Evolutionary conservation across 2,113 vertebrate genomes (phyloP), one percentile per base, ranked within the genome.

Genomic region (Corythoichthys intestinalis): DNA sequence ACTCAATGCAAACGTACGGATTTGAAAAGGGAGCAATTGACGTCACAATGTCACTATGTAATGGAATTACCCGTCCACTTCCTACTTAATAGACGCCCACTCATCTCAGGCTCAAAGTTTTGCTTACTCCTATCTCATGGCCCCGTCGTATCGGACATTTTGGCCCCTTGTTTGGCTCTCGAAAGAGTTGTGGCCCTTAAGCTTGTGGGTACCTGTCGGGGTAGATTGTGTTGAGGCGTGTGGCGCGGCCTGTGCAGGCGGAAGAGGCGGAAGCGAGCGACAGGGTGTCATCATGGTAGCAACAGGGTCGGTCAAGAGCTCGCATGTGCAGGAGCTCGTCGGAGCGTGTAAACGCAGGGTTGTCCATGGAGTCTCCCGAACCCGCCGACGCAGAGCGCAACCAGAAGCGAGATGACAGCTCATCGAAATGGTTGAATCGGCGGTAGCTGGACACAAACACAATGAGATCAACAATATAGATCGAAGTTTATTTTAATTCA

Each of bases 371-470:
- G 75, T 92, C 94, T 10, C 88, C 89, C 1, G 93, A 94, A 13
- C 88, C 89, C 0, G 89, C 86, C 86, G 54, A 57, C 10, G 85
- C 81, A 0, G 94, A 94, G 44, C 89, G 90, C 0, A 91, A 85
- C 94, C 94, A 95, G 88, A 94, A 94, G 50, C 90, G 94, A 0
- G 88, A 93, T 0, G 94, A 94, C 73, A 95, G 87, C 0, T 96
- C 94, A 6, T 96, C 95, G 20, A 95, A 94, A 37, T 94, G 94
- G 86, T 95, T 95, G 88, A 96, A 96, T 70, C 93, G 91, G 28
- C 92, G 91, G 66, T 96, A 96, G 82, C 95, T 96, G 38, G 67
- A 3, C 72, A 71, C 49, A 79, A 53, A 71, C 59, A 35, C 57
- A 46, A 58, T 54, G 1, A 17, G 1, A 28, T 47, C 2, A 2